Evolutionary conservation across 2,888 invertebrate genomes (phyloP).

Genomic region (Ditula angustiorana): DNA sequence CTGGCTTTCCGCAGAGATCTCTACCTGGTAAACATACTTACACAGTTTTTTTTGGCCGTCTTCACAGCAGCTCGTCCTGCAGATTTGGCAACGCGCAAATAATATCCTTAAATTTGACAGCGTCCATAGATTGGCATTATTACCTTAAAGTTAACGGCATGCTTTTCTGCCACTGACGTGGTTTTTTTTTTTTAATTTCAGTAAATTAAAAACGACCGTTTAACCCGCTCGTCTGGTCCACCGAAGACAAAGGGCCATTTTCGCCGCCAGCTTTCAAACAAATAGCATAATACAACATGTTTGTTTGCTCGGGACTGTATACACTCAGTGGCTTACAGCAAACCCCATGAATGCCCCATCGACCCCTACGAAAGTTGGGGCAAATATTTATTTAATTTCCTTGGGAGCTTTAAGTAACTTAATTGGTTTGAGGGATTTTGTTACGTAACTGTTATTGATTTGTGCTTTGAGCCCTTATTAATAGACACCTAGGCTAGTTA

Average conservation of each 20-base stretch:
- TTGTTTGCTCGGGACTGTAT: conserved; percentile 64
- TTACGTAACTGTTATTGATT: not conserved
- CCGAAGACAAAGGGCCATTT: conserved; percentile 9
- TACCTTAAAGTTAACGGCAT: not conserved
- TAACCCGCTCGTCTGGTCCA: conserved; percentile 13
- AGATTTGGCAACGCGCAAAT: too few relatives aligned
- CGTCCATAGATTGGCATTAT: not conserved
- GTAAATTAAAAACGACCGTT: not conserved
- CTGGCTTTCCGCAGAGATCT: too few relatives aligned
- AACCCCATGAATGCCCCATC: conserved; percentile 25
- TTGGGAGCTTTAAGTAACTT: conserved; percentile 15
- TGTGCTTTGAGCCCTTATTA: not conserved
- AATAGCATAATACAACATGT: conserved; percentile 65
- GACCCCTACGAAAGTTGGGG: conserved; percentile 42
- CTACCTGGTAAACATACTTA: too few relatives aligned
- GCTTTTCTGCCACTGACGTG: too few relatives aligned
- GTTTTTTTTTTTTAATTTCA: not conserved
- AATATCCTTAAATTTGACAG: too few relatives aligned
- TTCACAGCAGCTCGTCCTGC: too few relatives aligned
- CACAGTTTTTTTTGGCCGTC: too few relatives aligned
- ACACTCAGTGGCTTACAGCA: conserved; percentile 14
- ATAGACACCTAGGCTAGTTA: not conserved
- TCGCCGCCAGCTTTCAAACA: conserved; percentile 58
- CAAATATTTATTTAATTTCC: conserved; percentile 65
- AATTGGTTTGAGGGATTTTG: conserved; percentile 12